phyloP scores from a whole-genome alignment of 2,797 vertebrate genomes.

The Danio albolineatus region DNA sequence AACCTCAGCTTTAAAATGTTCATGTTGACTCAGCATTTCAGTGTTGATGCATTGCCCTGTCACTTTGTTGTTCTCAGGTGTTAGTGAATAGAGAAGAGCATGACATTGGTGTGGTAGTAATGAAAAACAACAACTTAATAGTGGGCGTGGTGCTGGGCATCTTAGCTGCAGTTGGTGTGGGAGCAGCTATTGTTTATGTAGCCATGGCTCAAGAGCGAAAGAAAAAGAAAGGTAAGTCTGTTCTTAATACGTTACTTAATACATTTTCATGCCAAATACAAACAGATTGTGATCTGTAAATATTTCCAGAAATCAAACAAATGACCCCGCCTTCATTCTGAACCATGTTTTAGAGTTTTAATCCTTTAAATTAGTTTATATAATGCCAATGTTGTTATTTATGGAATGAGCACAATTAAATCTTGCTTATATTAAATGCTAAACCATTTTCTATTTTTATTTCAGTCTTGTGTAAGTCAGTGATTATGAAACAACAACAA shows the following conservation, averaged over 20 bases:
- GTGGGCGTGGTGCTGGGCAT: constrained; percentile 79
- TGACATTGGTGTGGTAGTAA: constrained; percentile 80
- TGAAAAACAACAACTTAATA: constrained; percentile 57
- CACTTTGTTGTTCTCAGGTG: constrained; percentile 74
- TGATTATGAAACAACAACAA: too few species aligned
- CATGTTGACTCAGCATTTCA: neutral
- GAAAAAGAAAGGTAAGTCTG: constrained; percentile 79
- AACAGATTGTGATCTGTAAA: too few species aligned
- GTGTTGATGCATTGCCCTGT: neutral
- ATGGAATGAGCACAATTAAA: too few species aligned
- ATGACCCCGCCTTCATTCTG: too few species aligned
- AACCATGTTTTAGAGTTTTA: too few species aligned
- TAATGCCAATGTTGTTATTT: too few species aligned
- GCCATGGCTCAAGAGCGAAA: constrained; percentile 75
- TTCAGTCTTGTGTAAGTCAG: too few species aligned
- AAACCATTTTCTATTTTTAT: too few species aligned
- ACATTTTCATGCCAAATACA: neutral
- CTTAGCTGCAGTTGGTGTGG: constrained; percentile 75
- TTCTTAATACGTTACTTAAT: neutral
- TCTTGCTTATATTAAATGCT: too few species aligned
- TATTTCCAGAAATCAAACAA: too few species aligned
- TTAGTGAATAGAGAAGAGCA: constrained; percentile 78
- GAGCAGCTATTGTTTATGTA: constrained; percentile 69
- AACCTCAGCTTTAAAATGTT: neutral
- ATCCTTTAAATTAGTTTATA: too few species aligned